Conservation (phyloP, 2,888 invertebrate genomes). For the Mantis religiosa region DNA sequence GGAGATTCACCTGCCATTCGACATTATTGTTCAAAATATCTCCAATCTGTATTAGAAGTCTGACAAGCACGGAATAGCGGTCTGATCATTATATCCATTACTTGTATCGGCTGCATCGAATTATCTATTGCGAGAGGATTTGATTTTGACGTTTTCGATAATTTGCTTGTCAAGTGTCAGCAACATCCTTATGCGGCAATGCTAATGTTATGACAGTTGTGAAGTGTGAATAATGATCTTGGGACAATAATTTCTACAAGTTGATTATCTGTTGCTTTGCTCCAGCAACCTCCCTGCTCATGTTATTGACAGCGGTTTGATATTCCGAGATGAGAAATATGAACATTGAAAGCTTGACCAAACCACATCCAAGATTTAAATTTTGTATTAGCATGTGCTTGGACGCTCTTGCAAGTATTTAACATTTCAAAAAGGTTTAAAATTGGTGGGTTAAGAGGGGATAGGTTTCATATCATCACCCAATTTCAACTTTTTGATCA, state of each 20-base stretch:
- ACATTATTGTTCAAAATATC: background rate
- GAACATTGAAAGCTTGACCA: too few species aligned
- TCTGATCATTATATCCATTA: background rate
- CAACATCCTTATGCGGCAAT: background rate
- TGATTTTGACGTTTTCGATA: background rate
- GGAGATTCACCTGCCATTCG: too few species aligned
- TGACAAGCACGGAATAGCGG: background rate
- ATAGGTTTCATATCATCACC: too few species aligned
- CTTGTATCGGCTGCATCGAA: background rate
- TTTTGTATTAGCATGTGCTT: too few species aligned
- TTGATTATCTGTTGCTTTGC: background rate
- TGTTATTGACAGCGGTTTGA: background rate
- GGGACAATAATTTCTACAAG: background rate
- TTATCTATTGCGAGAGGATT: background rate
- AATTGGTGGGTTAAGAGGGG: too few species aligned
- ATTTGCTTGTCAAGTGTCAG: background rate
- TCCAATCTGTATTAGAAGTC: background rate
- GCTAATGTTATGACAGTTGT: background rate
- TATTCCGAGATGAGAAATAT: too few species aligned
- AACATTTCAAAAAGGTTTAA: too few species aligned
- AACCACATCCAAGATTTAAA: too few species aligned
- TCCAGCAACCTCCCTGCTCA: background rate
- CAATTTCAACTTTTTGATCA: too few species aligned
- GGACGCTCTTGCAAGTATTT: too few species aligned
- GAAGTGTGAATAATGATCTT: background rate